These are phyloP conservation scores for Balaenoptera acutorostrata DNA, from an alignment of 2,113 vertebrate genomes.

Conservation along the genomic window DNA sequence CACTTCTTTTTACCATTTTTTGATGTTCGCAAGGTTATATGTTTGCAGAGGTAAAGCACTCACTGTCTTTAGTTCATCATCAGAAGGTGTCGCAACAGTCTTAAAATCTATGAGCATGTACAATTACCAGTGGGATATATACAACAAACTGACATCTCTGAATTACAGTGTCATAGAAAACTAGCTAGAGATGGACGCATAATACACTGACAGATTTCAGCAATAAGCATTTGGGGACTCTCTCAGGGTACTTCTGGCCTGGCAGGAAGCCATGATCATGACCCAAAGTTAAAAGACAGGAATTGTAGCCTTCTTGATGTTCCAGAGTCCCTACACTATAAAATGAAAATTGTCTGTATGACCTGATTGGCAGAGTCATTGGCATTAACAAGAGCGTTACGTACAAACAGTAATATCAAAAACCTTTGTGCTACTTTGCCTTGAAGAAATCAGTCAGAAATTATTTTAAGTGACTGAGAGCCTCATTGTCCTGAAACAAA, in stretches of 20 bases:
- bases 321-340: not conserved
- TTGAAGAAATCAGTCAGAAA: conserved; percentile 7
- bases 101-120: not conserved
- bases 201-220: not conserved
- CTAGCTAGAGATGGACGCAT: not conserved
- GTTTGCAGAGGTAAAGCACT: not conserved
- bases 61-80: not conserved
- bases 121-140: not conserved
- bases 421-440: not conserved
- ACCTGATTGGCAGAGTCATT: not conserved
- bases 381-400: not conserved
- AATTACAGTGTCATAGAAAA: not conserved
- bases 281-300: not conserved
- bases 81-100: not conserved
- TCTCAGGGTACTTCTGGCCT: not conserved
- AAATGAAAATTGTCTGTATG: not conserved
- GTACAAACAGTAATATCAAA: not conserved
- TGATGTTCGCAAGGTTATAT: not conserved
- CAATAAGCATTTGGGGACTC: not conserved
- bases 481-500: not conserved
- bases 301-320: not conserved
- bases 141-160: not conserved
- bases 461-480: not conserved
- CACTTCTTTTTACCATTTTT: not conserved
- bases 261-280: not conserved